These are phyloP conservation scores for Alces alces DNA, from an alignment of 2,113 vertebrate genomes.

Conservation along the genomic window DNA sequence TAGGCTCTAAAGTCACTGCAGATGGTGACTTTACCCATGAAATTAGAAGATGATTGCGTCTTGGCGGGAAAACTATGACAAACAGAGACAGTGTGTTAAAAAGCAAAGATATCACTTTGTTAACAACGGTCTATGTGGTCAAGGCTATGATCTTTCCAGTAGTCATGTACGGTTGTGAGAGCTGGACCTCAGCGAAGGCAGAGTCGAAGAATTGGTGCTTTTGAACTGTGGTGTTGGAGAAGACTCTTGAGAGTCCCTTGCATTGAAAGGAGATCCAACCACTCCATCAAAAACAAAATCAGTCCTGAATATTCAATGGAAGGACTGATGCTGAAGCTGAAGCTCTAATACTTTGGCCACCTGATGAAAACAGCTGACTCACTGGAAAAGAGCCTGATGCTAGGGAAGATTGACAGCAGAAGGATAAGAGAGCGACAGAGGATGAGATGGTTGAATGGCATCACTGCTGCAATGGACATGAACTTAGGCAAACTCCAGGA, in stretches of 20 bases:
- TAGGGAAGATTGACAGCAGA: neutral
- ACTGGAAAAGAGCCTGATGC: neutral
- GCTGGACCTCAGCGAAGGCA: neutral
- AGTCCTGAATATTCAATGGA: neutral
- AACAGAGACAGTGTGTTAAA: neutral
- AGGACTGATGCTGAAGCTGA: neutral
- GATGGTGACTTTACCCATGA: neutral
- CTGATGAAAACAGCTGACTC: neutral
- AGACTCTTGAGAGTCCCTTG: neutral
- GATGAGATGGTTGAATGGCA: neutral
- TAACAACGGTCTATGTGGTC: neutral
- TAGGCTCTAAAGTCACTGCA: neutral
- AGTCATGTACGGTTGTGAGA: neutral
- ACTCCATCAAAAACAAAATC: neutral
- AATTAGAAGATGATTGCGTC: neutral
- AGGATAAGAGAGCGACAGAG: neutral
- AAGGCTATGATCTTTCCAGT: neutral
- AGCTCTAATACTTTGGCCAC: neutral
- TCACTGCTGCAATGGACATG: neutral
- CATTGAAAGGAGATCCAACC: neutral
- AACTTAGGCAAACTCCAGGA: neutral
- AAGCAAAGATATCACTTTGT: neutral
- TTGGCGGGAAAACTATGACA: neutral
- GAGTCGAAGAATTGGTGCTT: neutral
- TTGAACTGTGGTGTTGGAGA: neutral